Base-by-base conservation (phyloP, 2,888 invertebrate species). In the Xiphydria camelus region DNA sequence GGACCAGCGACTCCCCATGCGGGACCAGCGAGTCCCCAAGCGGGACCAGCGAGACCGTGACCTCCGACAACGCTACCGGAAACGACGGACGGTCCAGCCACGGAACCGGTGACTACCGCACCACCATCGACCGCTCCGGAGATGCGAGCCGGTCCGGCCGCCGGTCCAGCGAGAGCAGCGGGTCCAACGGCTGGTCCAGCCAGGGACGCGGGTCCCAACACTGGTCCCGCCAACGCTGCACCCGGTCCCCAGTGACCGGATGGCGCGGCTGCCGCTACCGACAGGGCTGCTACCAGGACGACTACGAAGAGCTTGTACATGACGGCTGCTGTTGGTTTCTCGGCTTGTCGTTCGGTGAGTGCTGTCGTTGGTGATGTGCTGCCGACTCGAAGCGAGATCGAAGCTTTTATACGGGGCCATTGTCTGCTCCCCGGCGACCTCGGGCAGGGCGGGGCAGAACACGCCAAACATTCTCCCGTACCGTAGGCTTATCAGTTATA, bases 61-160 rank as follows among this genome's bases (percentile, higher is more conserved):
- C 64, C 64, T 7, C 70, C 71, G n/a, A 63, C 61, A 3, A 71
- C 63, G 42, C 71, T 70, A 10, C 69, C 71, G 22, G 66, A 64
- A 41, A 73, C 69, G 1, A 69, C 33, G 1, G 75, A 70, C 1
- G 73, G 74, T 37, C 67, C 74, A 26, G 74, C 69, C 2, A 75
- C 71, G 15, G 73, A 58, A 25, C 74, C 74, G 20, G 73, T 72
- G 6, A 75, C 73, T n/a, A 68, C 53, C 5, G 74, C 71, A 1
- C 74, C 74, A 5, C 66, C 67, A 20, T 73, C 74, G 6, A 75
- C 73, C 6, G 74, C 73, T 4, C 74, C 74, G 5, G 73, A 73
- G 23, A 74, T 52, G 15, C 62, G 61, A 7, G 70, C 66, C 3
- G 73, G 74, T 42, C 74, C 74, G 1, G 54, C 58, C 0, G 53